Base-by-base conservation (phyloP, 2,888 invertebrate species). In the Notodonta dromedarius region DNA sequence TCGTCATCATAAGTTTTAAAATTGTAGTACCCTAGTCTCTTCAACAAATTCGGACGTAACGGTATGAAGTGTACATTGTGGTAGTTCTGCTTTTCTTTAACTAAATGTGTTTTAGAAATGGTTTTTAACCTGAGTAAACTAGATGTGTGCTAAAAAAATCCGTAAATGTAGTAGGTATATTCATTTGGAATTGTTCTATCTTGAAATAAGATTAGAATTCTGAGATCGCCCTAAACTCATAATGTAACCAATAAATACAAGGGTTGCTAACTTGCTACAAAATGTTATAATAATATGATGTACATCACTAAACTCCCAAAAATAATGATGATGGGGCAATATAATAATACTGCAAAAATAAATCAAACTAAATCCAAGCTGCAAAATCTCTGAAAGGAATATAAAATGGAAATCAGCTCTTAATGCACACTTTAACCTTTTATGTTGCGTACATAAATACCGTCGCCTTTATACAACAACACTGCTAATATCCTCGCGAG, bases 1-100 rank as follows among this genome's bases (percentile, higher is more conserved):
- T 70, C 61, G 69, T 75, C 78, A 71, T 65, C 73, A 63, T 66
- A 59, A 55, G 63, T 62, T 66, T 64, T 73, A 67, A 73, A 59
- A 66, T 69, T 65, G 65, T 75, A 69, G 76, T 76, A 74, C 74
- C 75, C 63, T 66, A 56, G 62, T 61, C 69, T 65, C 63, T 63
- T 62, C 66, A 65, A 65, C 76, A 76, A 67, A 66, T 71, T 71
- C 58, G 59, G 69, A 14, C 24, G 60, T 58, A 63, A 56, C 60
- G 58, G 58, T 66, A 16, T 11, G 50, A 9, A 16, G 50, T 16
- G 50, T 50, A 16, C 16, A 50, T 3, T 16, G 16, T 50, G 7
- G 50, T 16, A 16, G 16, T 16, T 16, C 50, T 50, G 50, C 12
- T 50, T 16, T 50, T 9, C 16, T 16, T 50, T 16, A 16, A 16